A percentile compares a stretch with the other conserved stretches of the same genome.
phyloP scores from a whole-genome alignment of 2,797 vertebrate species.

The Numenius phaeopus region DNA sequence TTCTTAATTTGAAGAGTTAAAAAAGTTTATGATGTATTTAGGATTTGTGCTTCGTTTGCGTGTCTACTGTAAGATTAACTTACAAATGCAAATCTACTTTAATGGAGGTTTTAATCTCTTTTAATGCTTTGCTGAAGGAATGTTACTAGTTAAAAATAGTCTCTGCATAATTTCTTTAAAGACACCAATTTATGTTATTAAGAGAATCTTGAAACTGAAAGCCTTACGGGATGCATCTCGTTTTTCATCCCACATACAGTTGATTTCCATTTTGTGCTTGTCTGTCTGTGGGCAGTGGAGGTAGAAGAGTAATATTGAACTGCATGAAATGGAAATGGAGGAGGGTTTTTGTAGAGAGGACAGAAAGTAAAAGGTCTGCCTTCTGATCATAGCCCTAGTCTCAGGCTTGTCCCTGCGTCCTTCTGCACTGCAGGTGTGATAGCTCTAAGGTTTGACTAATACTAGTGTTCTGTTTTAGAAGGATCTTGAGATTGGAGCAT shows the following conservation, averaged over 20 bases:
- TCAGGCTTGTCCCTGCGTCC: neutral
- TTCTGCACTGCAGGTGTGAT: neutral
- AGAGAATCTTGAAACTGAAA: neutral
- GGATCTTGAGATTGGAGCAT: neutral
- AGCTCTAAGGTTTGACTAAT: neutral
- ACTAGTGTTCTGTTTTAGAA: neutral
- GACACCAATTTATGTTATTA: neutral
- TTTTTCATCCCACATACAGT: neutral
- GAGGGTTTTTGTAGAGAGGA: neutral
- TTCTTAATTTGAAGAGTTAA: neutral
- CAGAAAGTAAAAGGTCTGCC: neutral
- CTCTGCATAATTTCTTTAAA: neutral
- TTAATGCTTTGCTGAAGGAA: neutral
- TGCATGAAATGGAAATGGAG: neutral
- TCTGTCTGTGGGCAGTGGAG: neutral
- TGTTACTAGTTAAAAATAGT: neutral
- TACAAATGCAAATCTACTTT: neutral
- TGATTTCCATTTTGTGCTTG: neutral
- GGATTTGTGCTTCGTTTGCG: neutral
- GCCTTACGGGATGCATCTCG: neutral
- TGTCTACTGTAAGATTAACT: neutral
- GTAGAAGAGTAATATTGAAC: neutral
- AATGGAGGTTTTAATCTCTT: neutral
- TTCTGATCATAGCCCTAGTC: neutral
- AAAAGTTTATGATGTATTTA: neutral